Base-by-base conservation (phyloP, 1,140 invertebrate genomes). In the Meloidogyne floridensis region DNA sequence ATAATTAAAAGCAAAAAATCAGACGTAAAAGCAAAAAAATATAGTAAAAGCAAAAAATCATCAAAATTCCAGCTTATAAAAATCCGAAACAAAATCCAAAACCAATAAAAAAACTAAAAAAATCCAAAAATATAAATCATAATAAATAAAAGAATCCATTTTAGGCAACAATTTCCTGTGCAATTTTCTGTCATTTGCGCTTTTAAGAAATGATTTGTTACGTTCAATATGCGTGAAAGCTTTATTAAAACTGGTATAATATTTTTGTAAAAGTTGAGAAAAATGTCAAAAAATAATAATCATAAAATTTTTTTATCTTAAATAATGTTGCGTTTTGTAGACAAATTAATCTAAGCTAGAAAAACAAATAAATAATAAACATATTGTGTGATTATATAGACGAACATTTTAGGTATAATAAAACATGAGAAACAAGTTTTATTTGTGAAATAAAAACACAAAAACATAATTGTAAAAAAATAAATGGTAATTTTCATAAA, bases 121-220 rank as follows among this genome's bases (percentile, higher is more conserved):
- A 32, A 32, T 32, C 32, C 32, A 32, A 32, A 59, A 59, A 54
- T 6, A 65, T 65, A 65, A 65, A 65, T 18, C 59, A 65, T 18
- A n/a, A 3, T 32, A 32, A 32, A 32, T 32, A 15, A 65, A 65
- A n/a, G 3, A 6, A 65, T 65, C 7, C 7, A 65, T 65, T 65
- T 65, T 65, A 65, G 59, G 59, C 59, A 65, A 65, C 59, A 65
- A 65, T 5, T 65, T 65, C n/a, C 59, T 65, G 59, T 65, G n/a
- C 56, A 59, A 15, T 15, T 59, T 59, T 59, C 15, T 59, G 7
- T 15, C 0, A 65, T 65, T n/a, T 65, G 59, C 59, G 59, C 59
- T 65, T 65, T 65, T 65, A 65, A 65, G 59, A 65, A 65, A 65
- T 65, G 59, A 65, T 65, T 65, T 65, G 59, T 65, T 15, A n/a